These are phyloP conservation scores for Strigamia transsilvanica DNA, from an alignment of 2,888 invertebrate species.

Conservation along the genomic window DNA sequence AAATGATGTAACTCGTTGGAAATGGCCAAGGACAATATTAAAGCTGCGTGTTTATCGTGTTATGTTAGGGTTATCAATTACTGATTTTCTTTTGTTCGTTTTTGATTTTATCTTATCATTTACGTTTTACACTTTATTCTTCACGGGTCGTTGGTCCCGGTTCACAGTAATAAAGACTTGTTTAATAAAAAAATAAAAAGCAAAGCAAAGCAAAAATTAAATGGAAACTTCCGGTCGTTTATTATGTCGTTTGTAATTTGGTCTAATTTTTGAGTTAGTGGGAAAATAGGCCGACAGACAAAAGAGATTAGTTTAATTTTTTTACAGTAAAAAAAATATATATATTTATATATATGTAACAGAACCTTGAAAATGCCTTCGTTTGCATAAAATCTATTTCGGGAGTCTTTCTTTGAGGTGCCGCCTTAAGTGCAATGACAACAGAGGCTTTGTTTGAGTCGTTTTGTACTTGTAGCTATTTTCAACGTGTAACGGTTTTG, in stretches of 20 bases:
- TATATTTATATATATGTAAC: background rate
- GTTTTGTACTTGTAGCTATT: background rate
- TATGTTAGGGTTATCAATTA: conserved; percentile 10
- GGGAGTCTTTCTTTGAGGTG: background rate
- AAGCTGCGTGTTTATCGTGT: conserved; percentile 11
- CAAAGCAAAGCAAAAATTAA: background rate
- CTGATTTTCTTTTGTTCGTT: background rate
- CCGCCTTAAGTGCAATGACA: background rate
- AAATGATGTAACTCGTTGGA: conserved; percentile 19
- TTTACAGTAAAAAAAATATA: background rate
- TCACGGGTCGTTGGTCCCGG: conserved; percentile 29
- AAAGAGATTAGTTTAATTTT: background rate
- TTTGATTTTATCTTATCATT: background rate
- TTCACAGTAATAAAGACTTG: background rate
- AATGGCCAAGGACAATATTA: conserved; percentile 39
- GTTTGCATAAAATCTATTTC: background rate
- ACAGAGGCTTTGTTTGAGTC: background rate
- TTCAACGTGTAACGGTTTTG: background rate
- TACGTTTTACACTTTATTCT: conserved; percentile 15
- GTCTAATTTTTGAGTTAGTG: conserved; percentile 17
- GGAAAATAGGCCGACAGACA: conserved; percentile 15
- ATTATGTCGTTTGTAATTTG: background rate
- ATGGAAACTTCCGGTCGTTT: background rate
- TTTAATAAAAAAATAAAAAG: background rate
- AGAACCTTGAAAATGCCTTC: background rate